phyloP scores from a whole-genome alignment of 2,797 vertebrate species.

The Synanceia verrucosa region DNA sequence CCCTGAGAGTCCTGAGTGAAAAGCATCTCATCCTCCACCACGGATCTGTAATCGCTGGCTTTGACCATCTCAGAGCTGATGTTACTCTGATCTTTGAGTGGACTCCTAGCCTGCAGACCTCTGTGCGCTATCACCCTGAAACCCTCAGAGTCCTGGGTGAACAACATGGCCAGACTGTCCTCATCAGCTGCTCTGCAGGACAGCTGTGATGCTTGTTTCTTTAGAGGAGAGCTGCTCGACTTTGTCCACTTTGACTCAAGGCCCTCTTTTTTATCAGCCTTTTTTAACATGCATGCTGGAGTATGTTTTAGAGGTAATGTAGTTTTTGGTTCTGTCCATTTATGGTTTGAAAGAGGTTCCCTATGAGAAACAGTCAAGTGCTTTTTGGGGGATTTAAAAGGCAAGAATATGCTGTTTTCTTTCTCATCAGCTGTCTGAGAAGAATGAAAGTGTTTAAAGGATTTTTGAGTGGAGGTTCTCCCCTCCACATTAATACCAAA shows the following conservation, averaged over 20 bases:
- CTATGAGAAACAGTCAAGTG: background rate
- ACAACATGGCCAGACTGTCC: slow-evolving; percentile 77
- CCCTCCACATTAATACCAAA: slow-evolving; percentile 29
- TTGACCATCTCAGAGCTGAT: background rate
- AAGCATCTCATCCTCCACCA: slow-evolving; percentile 72
- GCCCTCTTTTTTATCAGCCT: slow-evolving; percentile 42
- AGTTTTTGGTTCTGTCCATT: slow-evolving; percentile 24
- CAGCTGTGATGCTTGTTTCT: slow-evolving; percentile 17
- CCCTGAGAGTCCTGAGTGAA: slow-evolving; percentile 96
- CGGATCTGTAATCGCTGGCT: background rate
- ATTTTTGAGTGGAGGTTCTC: slow-evolving; percentile 65
- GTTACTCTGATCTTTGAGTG: slow-evolving; percentile 70
- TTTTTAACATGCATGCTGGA: slow-evolving; percentile 1
- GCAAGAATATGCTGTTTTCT: slow-evolving; percentile 36
- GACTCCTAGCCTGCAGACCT: slow-evolving; percentile 39
- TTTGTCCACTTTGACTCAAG: slow-evolving; percentile 27
- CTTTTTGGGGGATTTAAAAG: slow-evolving; percentile 26
- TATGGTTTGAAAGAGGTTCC: slow-evolving; percentile 18
- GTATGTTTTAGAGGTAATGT: slow-evolving; percentile 34
- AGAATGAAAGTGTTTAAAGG: background rate
- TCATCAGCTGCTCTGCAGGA: slow-evolving; percentile 31
- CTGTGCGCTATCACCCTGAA: slow-evolving; percentile 86
- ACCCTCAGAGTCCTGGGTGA: slow-evolving; percentile 92
- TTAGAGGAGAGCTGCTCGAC: slow-evolving; percentile 36
- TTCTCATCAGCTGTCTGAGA: slow-evolving; percentile 51